These are phyloP conservation scores for Lasioglossum villosulum DNA, from an alignment of 2,888 invertebrate species.

Conservation along the genomic window DNA sequence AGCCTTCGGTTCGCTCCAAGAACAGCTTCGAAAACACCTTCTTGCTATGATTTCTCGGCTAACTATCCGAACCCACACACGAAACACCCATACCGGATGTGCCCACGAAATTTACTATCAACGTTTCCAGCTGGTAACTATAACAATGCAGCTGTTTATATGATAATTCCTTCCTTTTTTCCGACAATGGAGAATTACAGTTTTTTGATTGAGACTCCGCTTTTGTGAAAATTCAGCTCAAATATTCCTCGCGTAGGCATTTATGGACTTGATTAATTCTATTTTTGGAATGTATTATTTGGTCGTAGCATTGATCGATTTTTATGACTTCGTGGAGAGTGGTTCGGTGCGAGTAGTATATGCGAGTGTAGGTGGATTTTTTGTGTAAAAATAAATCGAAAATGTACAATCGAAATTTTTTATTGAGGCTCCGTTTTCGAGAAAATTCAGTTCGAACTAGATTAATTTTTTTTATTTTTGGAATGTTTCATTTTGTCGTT, in stretches of 20 bases:
- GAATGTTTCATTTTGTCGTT: not conserved
- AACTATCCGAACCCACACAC: not conserved
- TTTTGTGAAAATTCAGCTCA: not conserved
- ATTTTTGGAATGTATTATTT: not conserved
- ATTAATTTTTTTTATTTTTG: not conserved
- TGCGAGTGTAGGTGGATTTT: not conserved
- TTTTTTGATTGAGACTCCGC: not conserved
- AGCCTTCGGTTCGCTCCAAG: not conserved
- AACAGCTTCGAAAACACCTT: not conserved
- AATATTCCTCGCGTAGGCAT: not conserved
- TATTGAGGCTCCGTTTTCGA: not conserved
- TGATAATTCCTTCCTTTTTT: too few species aligned
- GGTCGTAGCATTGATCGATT: not conserved
- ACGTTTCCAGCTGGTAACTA: not conserved
- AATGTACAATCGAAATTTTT: not conserved
- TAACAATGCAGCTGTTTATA: not conserved
- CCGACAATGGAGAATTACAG: not conserved
- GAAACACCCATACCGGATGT: not conserved
- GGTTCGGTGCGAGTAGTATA: not conserved
- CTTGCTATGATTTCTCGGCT: not conserved
- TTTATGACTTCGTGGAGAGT: accelerated
- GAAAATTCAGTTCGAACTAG: not conserved
- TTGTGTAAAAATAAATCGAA: not conserved
- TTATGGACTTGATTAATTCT: not conserved
- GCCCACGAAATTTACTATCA: not conserved